phyloP scores from a whole-genome alignment of 2,113 vertebrate genomes.

The Sylvietta virens region DNA sequence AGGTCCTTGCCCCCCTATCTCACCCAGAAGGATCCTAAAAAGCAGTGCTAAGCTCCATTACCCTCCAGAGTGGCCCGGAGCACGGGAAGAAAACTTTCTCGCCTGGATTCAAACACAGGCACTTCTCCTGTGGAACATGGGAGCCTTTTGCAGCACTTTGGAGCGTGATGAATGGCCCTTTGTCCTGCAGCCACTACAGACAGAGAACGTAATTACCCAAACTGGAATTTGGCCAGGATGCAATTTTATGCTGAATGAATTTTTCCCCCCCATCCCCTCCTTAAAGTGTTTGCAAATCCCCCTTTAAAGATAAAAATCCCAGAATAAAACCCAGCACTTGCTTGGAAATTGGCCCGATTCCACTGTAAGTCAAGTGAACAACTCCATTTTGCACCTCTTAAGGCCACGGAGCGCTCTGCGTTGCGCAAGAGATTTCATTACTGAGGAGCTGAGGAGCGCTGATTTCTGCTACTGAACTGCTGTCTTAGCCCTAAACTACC shows the following conservation, averaged over 20 bases:
- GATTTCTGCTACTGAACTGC: not conserved
- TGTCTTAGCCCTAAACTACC: not conserved
- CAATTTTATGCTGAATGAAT: constrained; percentile 51
- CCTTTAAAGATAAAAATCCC: constrained; percentile 55
- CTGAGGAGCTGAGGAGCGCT: not conserved
- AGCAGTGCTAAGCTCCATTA: constrained; percentile 2
- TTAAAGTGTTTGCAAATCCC: constrained; percentile 54
- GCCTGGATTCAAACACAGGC: not conserved
- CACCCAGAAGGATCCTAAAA: constrained; percentile 43
- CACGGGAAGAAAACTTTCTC: not conserved
- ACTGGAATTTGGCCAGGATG: constrained; percentile 48
- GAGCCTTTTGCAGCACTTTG: constrained; percentile 52
- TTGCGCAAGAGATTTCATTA: not conserved
- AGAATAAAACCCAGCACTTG: not conserved
- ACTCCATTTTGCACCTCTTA: constrained; percentile 48
- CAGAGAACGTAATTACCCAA: constrained; percentile 51
- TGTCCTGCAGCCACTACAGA: constrained; percentile 54
- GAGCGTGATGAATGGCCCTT: constrained; percentile 54
- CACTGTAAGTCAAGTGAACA: constrained; percentile 40
- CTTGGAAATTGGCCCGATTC: constrained; percentile 8
- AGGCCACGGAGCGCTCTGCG: not conserved
- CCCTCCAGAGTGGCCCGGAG: not conserved
- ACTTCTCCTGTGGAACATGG: not conserved
- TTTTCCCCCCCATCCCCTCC: rapidly evolving
- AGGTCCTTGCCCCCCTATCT: not conserved